Conservation (phyloP, 1,140 invertebrate species). For the Micrasema longulum region DNA sequence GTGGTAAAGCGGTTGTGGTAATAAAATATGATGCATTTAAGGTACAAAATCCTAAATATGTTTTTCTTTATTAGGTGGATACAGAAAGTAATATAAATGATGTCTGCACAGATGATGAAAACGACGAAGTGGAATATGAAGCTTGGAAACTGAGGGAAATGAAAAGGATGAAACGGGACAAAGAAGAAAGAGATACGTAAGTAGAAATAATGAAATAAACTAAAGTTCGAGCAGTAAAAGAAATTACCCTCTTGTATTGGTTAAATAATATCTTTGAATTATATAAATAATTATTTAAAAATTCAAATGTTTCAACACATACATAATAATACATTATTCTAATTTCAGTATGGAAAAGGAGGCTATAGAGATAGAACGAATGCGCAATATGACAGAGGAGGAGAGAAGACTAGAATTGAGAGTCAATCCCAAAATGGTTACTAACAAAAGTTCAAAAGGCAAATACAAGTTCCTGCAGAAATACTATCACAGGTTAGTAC, state of each 20-base stretch:
- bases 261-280: no score
- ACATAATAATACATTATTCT: background rate
- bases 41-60: no score
- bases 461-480: slow-evolving; percentile 99
- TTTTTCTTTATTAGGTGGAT: slow-evolving; percentile 50
- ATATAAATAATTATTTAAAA: no score
- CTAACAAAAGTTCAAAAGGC: slow-evolving; percentile 96
- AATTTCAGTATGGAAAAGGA: slow-evolving; percentile 83
- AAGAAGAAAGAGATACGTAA: slow-evolving; percentile 93
- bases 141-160: slow-evolving; percentile 97
- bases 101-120: slow-evolving; percentile 97
- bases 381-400: slow-evolving; percentile 97
- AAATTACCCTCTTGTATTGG: no score
- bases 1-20: no score
- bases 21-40: no score
- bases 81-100: slow-evolving; percentile 78
- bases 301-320: background rate
- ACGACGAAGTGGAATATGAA: slow-evolving; percentile 98
- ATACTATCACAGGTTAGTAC: slow-evolving; percentile 87
- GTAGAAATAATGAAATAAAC: no score
- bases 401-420: slow-evolving; percentile 90
- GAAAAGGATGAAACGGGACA: slow-evolving; percentile 94
- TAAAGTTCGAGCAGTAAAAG: no score
- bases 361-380: slow-evolving; percentile 88
- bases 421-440: slow-evolving; percentile 93